A percentile compares a stretch with the other conserved stretches of the same genome.
Evolutionary conservation across 1,140 invertebrate genomes (phyloP).

Genomic region (Psilanteris sp.): DNA sequence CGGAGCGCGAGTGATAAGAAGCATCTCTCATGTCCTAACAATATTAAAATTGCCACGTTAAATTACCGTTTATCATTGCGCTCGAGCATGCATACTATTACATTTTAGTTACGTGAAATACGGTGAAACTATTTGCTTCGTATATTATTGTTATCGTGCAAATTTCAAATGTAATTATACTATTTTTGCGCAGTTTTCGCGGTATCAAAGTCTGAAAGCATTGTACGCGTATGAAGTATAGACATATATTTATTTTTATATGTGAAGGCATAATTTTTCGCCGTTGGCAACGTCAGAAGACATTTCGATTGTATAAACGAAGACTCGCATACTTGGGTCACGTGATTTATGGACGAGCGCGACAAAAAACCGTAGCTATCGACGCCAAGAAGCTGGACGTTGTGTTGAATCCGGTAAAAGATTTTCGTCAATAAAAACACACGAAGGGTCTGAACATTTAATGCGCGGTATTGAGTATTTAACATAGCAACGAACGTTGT

Average conservation of each 20-base stretch:
- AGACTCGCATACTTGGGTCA: conserved; percentile 52
- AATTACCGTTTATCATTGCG: conserved; percentile 29
- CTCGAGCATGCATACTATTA: conserved; percentile 16
- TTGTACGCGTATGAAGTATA: no score
- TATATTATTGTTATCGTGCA: no score
- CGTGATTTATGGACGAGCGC: conserved; percentile 49
- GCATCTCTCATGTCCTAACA: conserved; percentile 25
- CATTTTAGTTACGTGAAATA: conserved; percentile 17
- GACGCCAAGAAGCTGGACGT: conserved; percentile 47
- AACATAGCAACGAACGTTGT: conserved; percentile 45
- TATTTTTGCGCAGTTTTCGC: no score
- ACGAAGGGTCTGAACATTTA: conserved; percentile 39
- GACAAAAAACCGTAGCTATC: conserved; percentile 58
- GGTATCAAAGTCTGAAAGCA: no score
- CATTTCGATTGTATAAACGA: conserved; percentile 35
- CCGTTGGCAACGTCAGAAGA: conserved; percentile 34
- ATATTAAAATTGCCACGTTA: conserved; percentile 33
- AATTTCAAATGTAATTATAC: no score
- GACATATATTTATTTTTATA: conserved; percentile 14
- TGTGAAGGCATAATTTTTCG: conserved; percentile 41
- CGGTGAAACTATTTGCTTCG: no score
- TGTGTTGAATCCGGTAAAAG: conserved; percentile 47
- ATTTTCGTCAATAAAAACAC: conserved; percentile 60
- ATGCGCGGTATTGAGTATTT: conserved; percentile 46
- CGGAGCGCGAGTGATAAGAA: conserved; percentile 44